Conservation (phyloP, 2,888 invertebrate species). For the Amphimallon solstitiale region DNA sequence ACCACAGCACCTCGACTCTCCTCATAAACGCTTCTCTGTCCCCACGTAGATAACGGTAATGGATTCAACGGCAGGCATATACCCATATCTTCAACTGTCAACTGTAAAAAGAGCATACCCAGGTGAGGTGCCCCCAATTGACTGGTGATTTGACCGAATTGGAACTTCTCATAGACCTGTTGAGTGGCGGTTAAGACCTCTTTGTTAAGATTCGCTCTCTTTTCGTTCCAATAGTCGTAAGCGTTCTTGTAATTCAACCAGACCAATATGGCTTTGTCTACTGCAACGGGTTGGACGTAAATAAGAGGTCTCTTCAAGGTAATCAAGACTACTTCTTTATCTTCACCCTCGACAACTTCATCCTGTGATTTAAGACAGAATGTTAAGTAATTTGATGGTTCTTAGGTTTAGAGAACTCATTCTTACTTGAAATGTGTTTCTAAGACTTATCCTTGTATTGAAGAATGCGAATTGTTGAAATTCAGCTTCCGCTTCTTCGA, state of each 20-base stretch:
- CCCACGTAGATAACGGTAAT: slow-evolving; percentile 76
- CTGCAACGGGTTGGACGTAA: slow-evolving; percentile 96
- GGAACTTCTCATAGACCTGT: slow-evolving; percentile 79
- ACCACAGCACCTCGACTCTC: slow-evolving; percentile 93
- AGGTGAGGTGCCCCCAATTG: slow-evolving; percentile 81
- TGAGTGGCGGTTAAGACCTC: slow-evolving; percentile 84
- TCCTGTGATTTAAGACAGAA: slow-evolving; percentile 75
- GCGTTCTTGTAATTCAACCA: slow-evolving; percentile 99
- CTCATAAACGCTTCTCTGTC: slow-evolving; percentile 74
- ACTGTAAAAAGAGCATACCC: slow-evolving; percentile 90
- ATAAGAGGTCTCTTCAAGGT: slow-evolving; percentile 92
- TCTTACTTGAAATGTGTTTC: slow-evolving; percentile 60
- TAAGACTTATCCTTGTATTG: slow-evolving; percentile 86
- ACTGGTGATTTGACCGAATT: slow-evolving; percentile 81
- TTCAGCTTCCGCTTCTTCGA: slow-evolving; percentile 97
- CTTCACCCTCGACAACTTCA: slow-evolving; percentile 86
- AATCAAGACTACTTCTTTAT: slow-evolving; percentile 89
- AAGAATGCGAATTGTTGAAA: slow-evolving; percentile 99
- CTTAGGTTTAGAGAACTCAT: not conserved
- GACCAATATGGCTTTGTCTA: slow-evolving; percentile 97
- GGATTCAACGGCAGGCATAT: slow-evolving; percentile 93
- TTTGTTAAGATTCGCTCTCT: slow-evolving; percentile 88
- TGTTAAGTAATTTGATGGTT: not conserved
- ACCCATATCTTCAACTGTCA: slow-evolving; percentile 96
- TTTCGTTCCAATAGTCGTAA: slow-evolving; percentile 99